These are phyloP conservation scores for Drosophila kanekoi DNA, from an alignment of 2,888 invertebrate genomes.

Conservation along the genomic window DNA sequence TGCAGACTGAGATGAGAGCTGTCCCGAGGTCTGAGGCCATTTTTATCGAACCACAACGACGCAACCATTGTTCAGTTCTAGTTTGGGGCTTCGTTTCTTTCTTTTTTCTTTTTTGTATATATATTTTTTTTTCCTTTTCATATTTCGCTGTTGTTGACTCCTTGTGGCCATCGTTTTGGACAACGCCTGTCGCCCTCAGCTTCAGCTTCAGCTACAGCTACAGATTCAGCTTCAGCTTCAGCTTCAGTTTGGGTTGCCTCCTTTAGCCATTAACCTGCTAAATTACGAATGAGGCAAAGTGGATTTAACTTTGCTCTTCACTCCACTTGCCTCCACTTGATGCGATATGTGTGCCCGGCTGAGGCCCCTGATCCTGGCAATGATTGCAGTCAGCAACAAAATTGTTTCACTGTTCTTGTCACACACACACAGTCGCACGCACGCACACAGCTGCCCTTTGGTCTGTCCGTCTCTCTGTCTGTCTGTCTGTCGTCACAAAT, in stretches of 20 bases:
- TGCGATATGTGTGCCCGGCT: constrained; percentile 27
- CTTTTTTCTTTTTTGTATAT: constrained; percentile 3
- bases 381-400: constrained; percentile 74
- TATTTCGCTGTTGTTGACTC: constrained; percentile 26
- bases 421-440: constrained; percentile 10
- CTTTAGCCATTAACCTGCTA: constrained; percentile 75
- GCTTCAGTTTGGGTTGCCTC: constrained; percentile 47
- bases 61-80: constrained; percentile 69
- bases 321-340: constrained; percentile 41
- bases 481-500: constrained; percentile 53
- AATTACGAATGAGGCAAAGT: constrained; percentile 78
- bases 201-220: constrained; percentile 12
- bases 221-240: constrained; percentile 19
- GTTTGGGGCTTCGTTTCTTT: constrained; percentile 34
- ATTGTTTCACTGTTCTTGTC: constrained; percentile 63
- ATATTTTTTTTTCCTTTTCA: constrained; percentile 1
- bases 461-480: constrained; percentile 17
- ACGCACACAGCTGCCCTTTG: constrained; percentile 30
- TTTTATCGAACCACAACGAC: constrained; percentile 59
- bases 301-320: constrained; percentile 60
- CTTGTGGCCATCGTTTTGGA: constrained; percentile 47
- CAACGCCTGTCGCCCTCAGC: constrained; percentile 69
- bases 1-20: constrained; percentile 20
- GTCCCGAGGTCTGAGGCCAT: constrained; percentile 54
- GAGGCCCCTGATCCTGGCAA: constrained; percentile 70